Conservation (phyloP, 2,797 vertebrate genomes). For the Enteromius viviparus region DNA sequence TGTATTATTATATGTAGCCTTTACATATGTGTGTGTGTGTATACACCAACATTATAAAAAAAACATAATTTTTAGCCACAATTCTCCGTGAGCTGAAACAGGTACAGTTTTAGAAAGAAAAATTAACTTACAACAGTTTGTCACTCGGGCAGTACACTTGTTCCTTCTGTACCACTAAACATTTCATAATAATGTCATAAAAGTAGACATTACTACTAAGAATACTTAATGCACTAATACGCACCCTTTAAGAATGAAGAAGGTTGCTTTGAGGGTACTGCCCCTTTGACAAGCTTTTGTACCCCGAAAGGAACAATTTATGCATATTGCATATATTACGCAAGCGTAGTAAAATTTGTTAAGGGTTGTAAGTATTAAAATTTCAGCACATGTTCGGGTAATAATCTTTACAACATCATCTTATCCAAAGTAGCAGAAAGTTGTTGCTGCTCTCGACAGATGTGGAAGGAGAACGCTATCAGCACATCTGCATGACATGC, state of each 20-base stretch:
- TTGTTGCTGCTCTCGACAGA: background rate
- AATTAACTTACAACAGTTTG: background rate
- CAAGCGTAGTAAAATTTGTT: background rate
- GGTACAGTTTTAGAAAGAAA: background rate
- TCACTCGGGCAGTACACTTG: background rate
- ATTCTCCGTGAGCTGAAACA: background rate
- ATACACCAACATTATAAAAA: background rate
- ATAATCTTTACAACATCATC: background rate
- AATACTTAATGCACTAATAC: background rate
- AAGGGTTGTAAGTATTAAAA: background rate
- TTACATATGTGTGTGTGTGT: too few species aligned
- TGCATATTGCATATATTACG: background rate
- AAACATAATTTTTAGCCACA: background rate
- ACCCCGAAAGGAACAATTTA: background rate
- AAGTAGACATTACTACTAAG: background rate
- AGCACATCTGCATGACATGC: background rate
- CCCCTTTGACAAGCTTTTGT: background rate
- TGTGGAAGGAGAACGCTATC: background rate
- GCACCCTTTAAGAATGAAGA: background rate
- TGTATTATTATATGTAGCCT: background rate
- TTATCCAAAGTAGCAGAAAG: background rate
- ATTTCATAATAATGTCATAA: background rate
- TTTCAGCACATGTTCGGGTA: background rate
- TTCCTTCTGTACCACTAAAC: background rate
- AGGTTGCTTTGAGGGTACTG: background rate